phyloP scores from a whole-genome alignment of 2,797 vertebrate species.

The Rhabdomys pumilio region DNA sequence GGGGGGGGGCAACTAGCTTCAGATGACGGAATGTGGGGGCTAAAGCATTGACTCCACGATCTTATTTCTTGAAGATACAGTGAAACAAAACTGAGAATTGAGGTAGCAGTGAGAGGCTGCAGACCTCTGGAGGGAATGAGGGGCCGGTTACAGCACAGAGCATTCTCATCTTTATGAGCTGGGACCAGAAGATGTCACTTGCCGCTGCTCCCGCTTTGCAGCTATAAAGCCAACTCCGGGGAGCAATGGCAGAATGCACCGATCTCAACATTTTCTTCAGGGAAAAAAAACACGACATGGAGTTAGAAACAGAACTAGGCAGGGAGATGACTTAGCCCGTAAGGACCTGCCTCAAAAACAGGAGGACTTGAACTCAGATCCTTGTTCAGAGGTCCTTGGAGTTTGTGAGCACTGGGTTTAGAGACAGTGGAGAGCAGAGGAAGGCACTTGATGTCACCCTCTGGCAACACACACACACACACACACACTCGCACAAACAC shows the following conservation, averaged over 20 bases:
- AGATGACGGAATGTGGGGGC: fast-evolving
- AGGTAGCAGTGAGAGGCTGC: neutral
- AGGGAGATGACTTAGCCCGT: fast-evolving
- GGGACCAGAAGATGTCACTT: neutral
- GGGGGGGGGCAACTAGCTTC: neutral
- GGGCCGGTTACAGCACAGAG: neutral
- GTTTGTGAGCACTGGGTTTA: neutral
- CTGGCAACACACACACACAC: no score
- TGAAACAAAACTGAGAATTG: neutral
- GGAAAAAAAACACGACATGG: neutral
- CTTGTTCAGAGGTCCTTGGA: neutral
- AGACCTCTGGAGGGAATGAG: neutral
- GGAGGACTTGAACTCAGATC: neutral
- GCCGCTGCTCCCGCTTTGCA: neutral
- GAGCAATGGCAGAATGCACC: neutral
- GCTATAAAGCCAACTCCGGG: neutral
- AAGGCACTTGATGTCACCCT: neutral
- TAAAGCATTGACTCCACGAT: neutral
- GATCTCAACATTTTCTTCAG: conserved; percentile 18
- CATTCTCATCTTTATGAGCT: neutral
- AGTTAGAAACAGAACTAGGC: neutral
- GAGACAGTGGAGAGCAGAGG: neutral
- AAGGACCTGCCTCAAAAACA: neutral
- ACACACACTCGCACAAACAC: no score
- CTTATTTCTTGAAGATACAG: neutral